Evolutionary conservation across 1,140 invertebrate species (phyloP), one percentile per base, ranked within the genome.

Genomic region (Agrilus planipennis): DNA sequence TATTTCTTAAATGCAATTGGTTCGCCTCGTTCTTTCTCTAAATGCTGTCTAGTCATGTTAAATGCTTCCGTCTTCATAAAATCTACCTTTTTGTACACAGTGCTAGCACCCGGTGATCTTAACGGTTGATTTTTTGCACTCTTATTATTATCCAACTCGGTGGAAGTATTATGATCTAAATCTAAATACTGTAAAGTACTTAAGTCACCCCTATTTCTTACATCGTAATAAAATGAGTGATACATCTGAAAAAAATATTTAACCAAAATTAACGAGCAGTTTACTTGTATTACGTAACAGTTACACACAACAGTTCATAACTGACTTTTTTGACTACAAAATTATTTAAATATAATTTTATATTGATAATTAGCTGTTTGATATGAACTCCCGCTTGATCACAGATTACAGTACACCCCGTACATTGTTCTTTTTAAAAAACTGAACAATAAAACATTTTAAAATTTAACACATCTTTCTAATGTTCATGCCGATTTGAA

Each of bases 41-140:
- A 76, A 52, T 81, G 77, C 55, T 86, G 78, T 30, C 82, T 71
- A n/a, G 85, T 89, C 42, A 81, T 72, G 63, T 89, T 89, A 51
- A 92, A 89, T 4, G 86, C 88, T 56, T 89, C 77, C 0, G 89
- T 92, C 71, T 90, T 90, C 11, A 88, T 64, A 68, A 92, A 92
- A 62, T 92, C 89, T 0, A 92, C 85, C 0, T 78, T 84, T 64
- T 89, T 89, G 58, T 92, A 92, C 4, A 86, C 81, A 1, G 81
- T 84, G 14, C 65, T 64, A 32, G 41, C 62, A 45, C 68, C 69
- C 28, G 68, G 64, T 11, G 67, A 61, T 23, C 49, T 42, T 45
- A 44, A 41, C 44, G 36, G 50, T 15, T 34, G 52, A 11, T 42
- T 25, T 37, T 42, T 45, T 9, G 44, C 29, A 17, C 23, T 34